Base-by-base conservation (phyloP, 1,140 invertebrate species). In the Trichonephila clavipes region DNA sequence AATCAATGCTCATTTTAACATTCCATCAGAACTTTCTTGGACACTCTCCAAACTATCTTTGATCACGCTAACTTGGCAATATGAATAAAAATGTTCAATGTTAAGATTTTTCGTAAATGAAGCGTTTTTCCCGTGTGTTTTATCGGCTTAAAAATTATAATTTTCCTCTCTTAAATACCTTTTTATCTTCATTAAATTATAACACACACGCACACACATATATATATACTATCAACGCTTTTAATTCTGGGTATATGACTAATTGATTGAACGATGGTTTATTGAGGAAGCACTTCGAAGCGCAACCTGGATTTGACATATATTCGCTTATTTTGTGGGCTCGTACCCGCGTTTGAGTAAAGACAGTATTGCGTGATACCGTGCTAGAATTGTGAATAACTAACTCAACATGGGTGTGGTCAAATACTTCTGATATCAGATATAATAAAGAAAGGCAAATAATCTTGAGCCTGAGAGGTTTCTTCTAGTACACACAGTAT, bases 41-140 rank as follows among this genome's bases (percentile, higher is more conserved):
- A 88, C 86, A 62, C 62, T 88, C 62, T 88, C 86, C 86, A 88
- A 88, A 88, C 24, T 88, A 40, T 64, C 59, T 88, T 44, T 88
- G 86, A 88, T 40, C 86, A 88, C 86, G 86, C 86, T 88, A 66
- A 58, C n/a, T 86, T 61, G 21, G 14, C 16, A 83, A 83, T 51
- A 69, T 72, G 21, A 77, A 24, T 77, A 77, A 77, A 77, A 77
- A 16, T 77, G 24, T 77, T 77, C 28, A 16, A 1, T 6, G 62
- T 77, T 40, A 77, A 18, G 72, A 77, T 40, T 6, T 40, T 14
- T 12, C 6, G 18, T 24, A 28, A 77, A 10, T 77, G 18, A 34
- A 40, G 24, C 34, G 34, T 16, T 77, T 18, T 19, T 40, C 72
- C 18, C 12, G 7, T 34, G 28, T 77, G 28, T 34, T 40, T 77